Evolutionary conservation across 2,797 vertebrate species (phyloP).

Genomic region (Malurus splendens): DNA sequence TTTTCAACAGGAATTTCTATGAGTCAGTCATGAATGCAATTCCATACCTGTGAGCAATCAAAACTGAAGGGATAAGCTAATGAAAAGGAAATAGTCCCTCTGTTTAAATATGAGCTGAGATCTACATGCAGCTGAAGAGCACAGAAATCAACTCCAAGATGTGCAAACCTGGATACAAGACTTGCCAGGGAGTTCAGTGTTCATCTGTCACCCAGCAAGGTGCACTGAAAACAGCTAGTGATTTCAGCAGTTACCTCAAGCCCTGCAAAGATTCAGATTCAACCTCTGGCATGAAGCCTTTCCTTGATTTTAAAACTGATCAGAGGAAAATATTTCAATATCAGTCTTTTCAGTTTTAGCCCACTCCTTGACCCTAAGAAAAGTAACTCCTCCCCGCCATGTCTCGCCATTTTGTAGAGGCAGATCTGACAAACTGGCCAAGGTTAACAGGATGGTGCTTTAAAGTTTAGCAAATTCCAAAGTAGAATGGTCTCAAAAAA

Average conservation of each 20-base stretch:
- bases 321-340: not conserved
- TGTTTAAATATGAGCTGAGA: not conserved
- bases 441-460: not conserved
- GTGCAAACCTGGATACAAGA: not conserved
- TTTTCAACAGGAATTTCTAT: not conserved
- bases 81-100: conserved; percentile 4
- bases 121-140: not conserved
- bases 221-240: not conserved
- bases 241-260: not conserved
- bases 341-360: not conserved
- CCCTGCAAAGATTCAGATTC: not conserved
- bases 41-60: conserved; percentile 7
- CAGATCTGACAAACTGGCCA: not conserved
- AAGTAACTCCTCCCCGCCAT: not conserved
- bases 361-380: not conserved
- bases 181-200: not conserved
- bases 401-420: not conserved
- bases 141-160: not conserved
- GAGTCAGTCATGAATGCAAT: not conserved
- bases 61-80: not conserved
- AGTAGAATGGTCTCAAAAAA: not conserved
- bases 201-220: not conserved
- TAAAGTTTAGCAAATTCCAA: not conserved
- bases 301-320: not conserved
- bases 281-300: not conserved